Conservation (phyloP, 2,888 invertebrate genomes). For the Drosophila rubida region DNA sequence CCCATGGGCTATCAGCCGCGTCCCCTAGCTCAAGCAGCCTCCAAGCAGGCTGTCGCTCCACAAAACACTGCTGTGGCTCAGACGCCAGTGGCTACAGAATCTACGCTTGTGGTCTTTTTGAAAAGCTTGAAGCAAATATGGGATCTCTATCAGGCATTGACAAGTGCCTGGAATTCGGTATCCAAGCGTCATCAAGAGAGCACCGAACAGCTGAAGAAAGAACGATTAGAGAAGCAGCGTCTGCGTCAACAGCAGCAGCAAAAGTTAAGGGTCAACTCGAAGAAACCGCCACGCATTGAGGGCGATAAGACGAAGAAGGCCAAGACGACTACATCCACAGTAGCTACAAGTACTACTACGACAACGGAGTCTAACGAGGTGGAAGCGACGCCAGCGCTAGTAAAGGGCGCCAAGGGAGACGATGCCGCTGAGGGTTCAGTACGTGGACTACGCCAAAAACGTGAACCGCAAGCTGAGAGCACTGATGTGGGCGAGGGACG, state of each 20-base stretch:
- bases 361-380: conserved; percentile 14
- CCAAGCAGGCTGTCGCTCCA: conserved; percentile 43
- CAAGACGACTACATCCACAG: conserved; percentile 45
- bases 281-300: conserved; percentile 70
- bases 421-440: conserved; percentile 20
- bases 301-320: conserved; percentile 53
- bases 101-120: conserved; percentile 68
- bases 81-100: conserved; percentile 41
- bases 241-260: conserved; percentile 63
- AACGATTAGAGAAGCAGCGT: conserved; percentile 63
- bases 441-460: conserved; percentile 60
- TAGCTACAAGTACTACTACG: conserved; percentile 41
- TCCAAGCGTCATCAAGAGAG: conserved; percentile 68
- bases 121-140: conserved; percentile 79
- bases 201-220: conserved; percentile 54
- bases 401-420: conserved; percentile 38
- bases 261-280: conserved; percentile 74
- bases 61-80: conserved; percentile 14
- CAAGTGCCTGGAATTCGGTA: conserved; percentile 79
- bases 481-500: conserved; percentile 82
- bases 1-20: conserved; percentile 72
- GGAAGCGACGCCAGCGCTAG: conserved; percentile 35
- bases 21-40: conserved; percentile 19
- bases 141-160: conserved; percentile 81
- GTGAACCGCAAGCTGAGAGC: conserved; percentile 31